Base-by-base conservation (phyloP, 64 coral and sea anemone genomes). In the Catalaphyllia jardinei region DNA sequence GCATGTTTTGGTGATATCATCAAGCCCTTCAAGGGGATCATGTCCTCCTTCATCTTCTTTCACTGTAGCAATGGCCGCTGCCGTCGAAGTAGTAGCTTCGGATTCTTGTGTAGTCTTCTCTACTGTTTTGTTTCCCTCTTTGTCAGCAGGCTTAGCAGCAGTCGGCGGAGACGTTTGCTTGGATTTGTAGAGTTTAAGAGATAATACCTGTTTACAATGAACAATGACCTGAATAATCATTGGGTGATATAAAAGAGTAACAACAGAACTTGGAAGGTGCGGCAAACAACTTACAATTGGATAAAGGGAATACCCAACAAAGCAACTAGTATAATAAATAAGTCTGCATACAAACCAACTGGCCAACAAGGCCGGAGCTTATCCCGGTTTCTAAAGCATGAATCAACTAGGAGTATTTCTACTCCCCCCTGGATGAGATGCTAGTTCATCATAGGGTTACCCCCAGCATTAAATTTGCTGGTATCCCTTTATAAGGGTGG, bases 1-100 rank as follows among this genome's bases (percentile, higher is more conserved):
- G 76, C 91, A 96, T 24, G 91, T 88, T 35, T 59, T 93, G 12
- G 94, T 96, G 57, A 93, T 88, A 71, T 96, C 94, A 77, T 96
- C 91, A 29, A 96, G 79, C 20, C 94, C 91, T 71, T 91, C 94
- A 83, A 92, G 86, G 18, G 94, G 94, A 17, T 96, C 91, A 52
- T 74, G 52, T 28, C 88, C 91, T 60, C 89, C 69, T 78, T 69
- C 84, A 22, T 92, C 75, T 19, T 51, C 20, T 79, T 79, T 60
- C 7, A 25, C 79, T 78, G 79, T 9, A 13, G 74, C 46, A 73
- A 35, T 20, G 31, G 65, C 27, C 39, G 80, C 73, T 52, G 52
- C n/a, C 27, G 83, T 17, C 31, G 87, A 35, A 59, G 74, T 0
- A 73, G 91, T 22, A 69, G 42, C 20, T 51, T 25, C 24, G 30